Evolutionary conservation across 1,140 invertebrate genomes (phyloP), one percentile per base, ranked within the genome.

Genomic region (Hypothenemus hampei): DNA sequence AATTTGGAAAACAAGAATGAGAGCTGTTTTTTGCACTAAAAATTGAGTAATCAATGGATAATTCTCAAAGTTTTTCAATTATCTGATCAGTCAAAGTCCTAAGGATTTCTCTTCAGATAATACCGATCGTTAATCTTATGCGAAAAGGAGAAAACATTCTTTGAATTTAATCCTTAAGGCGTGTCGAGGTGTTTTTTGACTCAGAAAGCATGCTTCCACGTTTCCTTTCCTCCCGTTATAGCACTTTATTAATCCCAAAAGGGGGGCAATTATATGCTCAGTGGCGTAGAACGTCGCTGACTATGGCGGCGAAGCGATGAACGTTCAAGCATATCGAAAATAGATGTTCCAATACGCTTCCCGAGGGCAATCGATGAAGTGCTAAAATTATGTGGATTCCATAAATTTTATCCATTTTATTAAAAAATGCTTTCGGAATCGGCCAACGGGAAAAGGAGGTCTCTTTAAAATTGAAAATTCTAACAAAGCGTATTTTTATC

Each of bases 221-320:
- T n/a, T n/a, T n/a, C n/a, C n/a, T n/a, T n/a, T n/a, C 40, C 40
- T 23, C 40, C 40, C 8, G n/a, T n/a, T n/a, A 29, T 26, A 50
- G 59, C 55, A 61, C 55, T 57, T 52, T 58, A 61, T 61, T 61
- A 61, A 61, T 61, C 40, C 36, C 59, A 36, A 61, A 61, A 58
- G 59, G 55, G 37, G 23, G 20, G 43, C 49, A 50, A 61, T 61
- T 61, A 61, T 61, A 58, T 61, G 59, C 59, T 61, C 59, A 61
- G 49, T 58, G 46, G 59, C 55, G 59, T 61, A 61, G 59, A 61
- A 61, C 44, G 49, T 19, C 37, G 49, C 15, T 52, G 49, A 31
- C 21, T 33, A 31, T 19, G 40, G 50, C 40, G 35, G 3, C 35
- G 21, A 39, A 23, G 21, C 36, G 37, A 24, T 29, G 19, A 47